Base-by-base conservation (phyloP, 1,140 invertebrate genomes). In the Halotydeus destructor region DNA sequence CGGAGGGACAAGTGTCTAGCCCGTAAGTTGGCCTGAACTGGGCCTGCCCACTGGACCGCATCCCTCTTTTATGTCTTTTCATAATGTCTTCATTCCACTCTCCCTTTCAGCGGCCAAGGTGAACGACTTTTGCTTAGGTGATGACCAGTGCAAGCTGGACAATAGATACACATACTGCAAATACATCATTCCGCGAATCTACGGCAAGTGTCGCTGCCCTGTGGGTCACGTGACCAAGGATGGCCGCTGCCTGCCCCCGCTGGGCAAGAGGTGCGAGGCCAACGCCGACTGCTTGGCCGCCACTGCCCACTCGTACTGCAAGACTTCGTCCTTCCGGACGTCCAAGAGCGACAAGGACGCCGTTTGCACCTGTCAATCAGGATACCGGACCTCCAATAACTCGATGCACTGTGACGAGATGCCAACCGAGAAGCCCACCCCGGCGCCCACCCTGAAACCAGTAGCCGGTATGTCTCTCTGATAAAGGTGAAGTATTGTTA, bases 101-200 rank as follows among this genome's bases (percentile, higher is more conserved):
- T n/a, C n/a, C 24, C 40, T 36, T 27, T 35, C 63, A 88, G 82
- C 79, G 51, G 77, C 81, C n/a, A 72, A 71, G 54, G 69, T 79
- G 16, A 78, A 77, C 34, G 72, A 82, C 46, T 75, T 83, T n/a
- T 88, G 83, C 55, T 82, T 84, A 59, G 82, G 76, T 53, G 77
- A 85, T 54, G 72, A 74, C 32, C 81, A 86, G 55, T 88, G 83
- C 56, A 70, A 71, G 41, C 66, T 84, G 45, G 79, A 75, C 66
- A 76, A 79, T 49, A 68, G 66, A 34, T 72, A 79, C 49, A 79
- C 75, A 37, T 75, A 80, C 51, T 88, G 83, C 45, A 78, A 84
- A 57, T 86, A 78, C 55, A 66, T 84, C 5, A 81, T 88, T 47
- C 79, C 78, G 9, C 76, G 83, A 57, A 68, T 85, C 5, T 83